Base-by-base conservation (phyloP, 1,140 invertebrate genomes). In the Colletes gigas region DNA sequence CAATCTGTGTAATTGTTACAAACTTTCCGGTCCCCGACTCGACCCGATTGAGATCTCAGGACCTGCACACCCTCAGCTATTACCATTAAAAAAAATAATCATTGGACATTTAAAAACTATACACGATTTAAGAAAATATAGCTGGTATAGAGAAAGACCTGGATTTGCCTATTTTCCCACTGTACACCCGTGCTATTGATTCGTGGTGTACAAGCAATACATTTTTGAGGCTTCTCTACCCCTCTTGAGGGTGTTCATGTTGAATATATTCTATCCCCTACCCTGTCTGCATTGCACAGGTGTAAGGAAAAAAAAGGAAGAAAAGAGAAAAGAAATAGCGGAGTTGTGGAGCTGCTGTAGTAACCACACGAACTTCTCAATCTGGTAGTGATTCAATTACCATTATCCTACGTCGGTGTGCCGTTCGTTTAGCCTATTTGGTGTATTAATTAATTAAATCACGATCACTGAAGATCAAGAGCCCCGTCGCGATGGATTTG, bases 221-320 rank as follows among this genome's bases (percentile, higher is more conserved):
- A 92, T 90, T 93, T 93, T 88, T 92, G 82, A 80, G 92, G 92
- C 91, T 93, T 93, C 92, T 60, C 82, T 89, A 88, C 77, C 90
- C 89, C 89, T 88, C 90, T 91, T 91, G 87, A 88, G 88, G 88
- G 88, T 89, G 86, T 89, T 91, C 87, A 87, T 81, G 83, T 89
- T 88, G 87, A 92, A 89, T 90, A 91, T 85, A 86, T 85, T 76
- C 78, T 83, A 88, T 92, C 83, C 87, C 89, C 89, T 91, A 88
- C 88, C 87, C 83, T 85, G 83, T 85, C 71, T 91, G 78, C 75
- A 76, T 87, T 75, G 73, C 73, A 89, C 86, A 90, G 86, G 89
- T 91, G 86, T 88, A 90, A 90, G 80, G 55, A 84, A 88, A 88
- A 30, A 89, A 88, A 85, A 84, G 70, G 71, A 82, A 74, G 80